phyloP scores from a whole-genome alignment of 2,113 vertebrate genomes.

The Sceloporus tristichus region DNA sequence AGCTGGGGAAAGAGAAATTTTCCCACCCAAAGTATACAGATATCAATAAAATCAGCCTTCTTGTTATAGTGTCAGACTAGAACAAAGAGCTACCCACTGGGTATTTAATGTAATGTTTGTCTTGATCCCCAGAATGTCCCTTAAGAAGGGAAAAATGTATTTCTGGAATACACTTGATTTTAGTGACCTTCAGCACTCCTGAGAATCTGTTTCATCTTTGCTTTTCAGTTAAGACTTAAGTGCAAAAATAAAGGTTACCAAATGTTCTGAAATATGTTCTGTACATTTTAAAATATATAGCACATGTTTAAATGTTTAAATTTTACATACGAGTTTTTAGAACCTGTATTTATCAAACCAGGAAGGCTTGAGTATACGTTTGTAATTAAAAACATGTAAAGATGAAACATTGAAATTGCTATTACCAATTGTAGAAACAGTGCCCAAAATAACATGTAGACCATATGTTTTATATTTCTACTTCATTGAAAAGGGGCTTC shows the following conservation, averaged over 20 bases:
- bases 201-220: not conserved
- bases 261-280: not conserved
- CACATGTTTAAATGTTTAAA: not conserved
- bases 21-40: not conserved
- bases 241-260: not conserved
- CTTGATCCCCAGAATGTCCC: not conserved
- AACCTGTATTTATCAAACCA: not conserved
- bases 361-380: not conserved
- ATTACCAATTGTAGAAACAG: not conserved
- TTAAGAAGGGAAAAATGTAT: not conserved
- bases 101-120: not conserved
- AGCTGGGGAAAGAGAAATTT: not conserved
- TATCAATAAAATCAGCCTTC: not conserved
- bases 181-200: not conserved
- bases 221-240: not conserved
- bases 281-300: not conserved
- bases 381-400: not conserved
- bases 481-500: constrained; percentile 5
- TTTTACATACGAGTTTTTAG: not conserved
- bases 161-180: not conserved
- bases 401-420: not conserved
- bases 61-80: not conserved
- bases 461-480: constrained; percentile 7
- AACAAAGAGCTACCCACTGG: not conserved
- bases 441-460: not conserved